Base-by-base conservation (phyloP, 1,140 invertebrate genomes). In the Drosophila pallidifrons region DNA sequence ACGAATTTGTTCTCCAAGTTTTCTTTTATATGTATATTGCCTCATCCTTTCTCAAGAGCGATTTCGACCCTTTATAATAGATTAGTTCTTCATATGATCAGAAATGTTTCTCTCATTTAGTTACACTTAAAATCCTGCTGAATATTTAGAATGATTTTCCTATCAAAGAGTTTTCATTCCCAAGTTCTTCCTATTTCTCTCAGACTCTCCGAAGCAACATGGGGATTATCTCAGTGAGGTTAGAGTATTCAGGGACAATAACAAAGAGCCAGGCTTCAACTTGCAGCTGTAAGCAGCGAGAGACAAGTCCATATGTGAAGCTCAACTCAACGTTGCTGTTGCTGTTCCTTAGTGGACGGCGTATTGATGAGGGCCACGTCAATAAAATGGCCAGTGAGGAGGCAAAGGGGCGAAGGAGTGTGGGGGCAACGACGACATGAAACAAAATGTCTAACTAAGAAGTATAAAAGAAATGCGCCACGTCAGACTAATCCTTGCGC, bases 401-500 rank as follows among this genome's bases (percentile, higher is more conserved):
- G 5, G 46, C 13, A 4, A 5, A 13, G 28, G 28, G 28, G 16
- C 51, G 5, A 5, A 10, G 8, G 15, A 32, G 43, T 1, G 16
- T 25, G 13, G n/a, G 11, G n/a, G n/a, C 13, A 35, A 57, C 54
- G 54, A 57, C 60, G 69, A 78, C 74, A 75, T 83, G 83, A 89
- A 88, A 75, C 83, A 81, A 87, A 87, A 75, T 88, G 66, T 83
- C 81, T 71, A 89, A 83, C 65, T 68, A 78, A 89, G 79, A 82
- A 75, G 55, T 55, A 64, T 59, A 72, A 83, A 72, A 74, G 55
- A 57, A 78, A 76, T 61, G 69, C 68, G 68, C 78, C 85, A 81
- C 77, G 80, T 81, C 85, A 89, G 80, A 88, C 80, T 88, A 88
- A 88, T 88, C 83, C 86, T 81, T 78, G 80, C 76, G 83, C 83